phyloP scores from a whole-genome alignment of 92 coral and sea anemone species.

The Parazoanthus swiftii region DNA sequence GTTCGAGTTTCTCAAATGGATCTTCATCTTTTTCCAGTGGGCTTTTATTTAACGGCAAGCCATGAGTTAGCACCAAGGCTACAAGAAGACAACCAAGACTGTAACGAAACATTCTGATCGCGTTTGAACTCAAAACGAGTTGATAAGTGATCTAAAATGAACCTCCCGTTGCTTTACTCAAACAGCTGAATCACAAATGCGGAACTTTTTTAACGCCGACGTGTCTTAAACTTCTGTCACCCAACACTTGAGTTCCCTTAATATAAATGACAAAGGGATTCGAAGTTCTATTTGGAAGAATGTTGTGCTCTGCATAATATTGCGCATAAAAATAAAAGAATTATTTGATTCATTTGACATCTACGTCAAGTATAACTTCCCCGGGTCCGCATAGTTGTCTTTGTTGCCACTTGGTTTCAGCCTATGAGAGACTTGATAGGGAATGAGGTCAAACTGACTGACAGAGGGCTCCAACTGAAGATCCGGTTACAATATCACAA shows the following conservation, averaged over 20 bases:
- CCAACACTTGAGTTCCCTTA: neutral
- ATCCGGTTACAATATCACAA: neutral
- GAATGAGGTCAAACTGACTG: neutral
- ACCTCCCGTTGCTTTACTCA: neutral
- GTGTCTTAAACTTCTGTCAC: constrained; percentile 14
- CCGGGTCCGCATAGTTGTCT: neutral
- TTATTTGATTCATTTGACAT: neutral
- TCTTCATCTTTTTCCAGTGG: constrained; percentile 2
- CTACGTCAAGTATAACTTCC: neutral
- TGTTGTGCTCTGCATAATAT: constrained; percentile 9
- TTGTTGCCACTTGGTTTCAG: neutral
- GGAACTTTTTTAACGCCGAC: constrained; percentile 26
- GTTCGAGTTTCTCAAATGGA: constrained; percentile 28
- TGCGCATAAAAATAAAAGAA: constrained; percentile 33
- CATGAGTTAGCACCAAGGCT: constrained; percentile 24
- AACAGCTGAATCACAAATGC: neutral
- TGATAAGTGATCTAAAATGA: neutral
- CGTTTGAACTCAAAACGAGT: neutral
- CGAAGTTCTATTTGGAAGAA: neutral
- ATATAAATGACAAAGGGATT: constrained; percentile 17
- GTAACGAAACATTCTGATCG: constrained; percentile 36
- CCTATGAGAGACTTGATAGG: neutral
- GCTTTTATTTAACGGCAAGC: constrained; percentile 11
- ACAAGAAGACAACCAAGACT: constrained; percentile 18
- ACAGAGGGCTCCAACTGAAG: neutral